Percentiles rank a stretch among this genome's conserved stretches.
Conservation (phyloP, 2,888 invertebrate genomes). For the Hartigia nigra region DNA sequence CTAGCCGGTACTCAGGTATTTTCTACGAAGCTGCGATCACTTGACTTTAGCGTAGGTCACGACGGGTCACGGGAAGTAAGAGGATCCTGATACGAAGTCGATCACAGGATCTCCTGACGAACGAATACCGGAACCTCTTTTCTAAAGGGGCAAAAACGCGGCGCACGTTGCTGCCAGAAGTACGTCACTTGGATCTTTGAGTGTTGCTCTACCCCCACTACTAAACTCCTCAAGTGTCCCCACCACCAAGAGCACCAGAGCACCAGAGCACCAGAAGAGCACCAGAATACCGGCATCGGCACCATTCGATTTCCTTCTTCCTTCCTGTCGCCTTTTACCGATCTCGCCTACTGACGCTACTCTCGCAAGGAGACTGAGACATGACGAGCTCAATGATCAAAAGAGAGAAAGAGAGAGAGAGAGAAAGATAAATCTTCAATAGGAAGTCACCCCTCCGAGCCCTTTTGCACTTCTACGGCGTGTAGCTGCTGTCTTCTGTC, state of each 20-base stretch:
- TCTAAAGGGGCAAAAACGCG: conserved; percentile 51
- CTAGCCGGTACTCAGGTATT: not conserved
- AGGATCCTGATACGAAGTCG: not conserved
- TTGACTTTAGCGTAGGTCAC: not conserved
- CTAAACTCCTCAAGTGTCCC: conserved; percentile 14
- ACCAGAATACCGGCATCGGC: not conserved
- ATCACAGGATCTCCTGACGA: not conserved
- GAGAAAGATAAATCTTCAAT: conserved; percentile 15
- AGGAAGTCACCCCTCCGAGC: not conserved
- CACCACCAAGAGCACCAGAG: conserved; percentile 14
- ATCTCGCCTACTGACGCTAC: conserved; percentile 14
- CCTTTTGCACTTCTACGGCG: not conserved
- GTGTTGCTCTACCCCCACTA: conserved; percentile 60
- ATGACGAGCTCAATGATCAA: conserved; percentile 3
- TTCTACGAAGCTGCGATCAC: not conserved
- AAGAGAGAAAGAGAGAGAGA: conserved; percentile 16
- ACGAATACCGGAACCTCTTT: not conserved
- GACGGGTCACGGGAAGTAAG: not conserved
- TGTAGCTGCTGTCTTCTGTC: not conserved
- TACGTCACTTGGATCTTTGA: conserved; percentile 63
- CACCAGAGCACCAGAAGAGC: not conserved
- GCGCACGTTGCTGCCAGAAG: conserved; percentile 59
- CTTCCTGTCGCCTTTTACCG: conserved; percentile 7
- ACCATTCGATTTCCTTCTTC: conserved; percentile 2
- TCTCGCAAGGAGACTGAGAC: conserved; percentile 4